phyloP scores from a whole-genome alignment of 2,797 vertebrate species.

The Ctenosaura bakeri region DNA sequence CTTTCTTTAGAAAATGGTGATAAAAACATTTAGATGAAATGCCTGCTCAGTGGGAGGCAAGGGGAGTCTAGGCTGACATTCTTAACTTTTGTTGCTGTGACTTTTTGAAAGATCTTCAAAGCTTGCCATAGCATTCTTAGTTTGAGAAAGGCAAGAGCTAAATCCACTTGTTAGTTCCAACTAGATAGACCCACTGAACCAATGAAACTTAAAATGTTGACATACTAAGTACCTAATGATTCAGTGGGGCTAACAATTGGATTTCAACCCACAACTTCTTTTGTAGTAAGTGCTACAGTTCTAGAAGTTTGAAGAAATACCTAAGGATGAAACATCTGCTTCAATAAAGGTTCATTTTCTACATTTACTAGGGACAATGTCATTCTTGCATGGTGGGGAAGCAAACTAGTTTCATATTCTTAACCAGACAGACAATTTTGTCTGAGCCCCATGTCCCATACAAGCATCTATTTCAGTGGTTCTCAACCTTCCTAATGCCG shows the following conservation, averaged over 20 bases:
- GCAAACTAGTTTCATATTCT: background rate
- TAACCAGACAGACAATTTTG: slow-evolving; percentile 3
- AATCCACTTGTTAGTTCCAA: background rate
- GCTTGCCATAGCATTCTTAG: background rate
- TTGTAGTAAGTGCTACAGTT: background rate
- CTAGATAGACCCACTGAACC: background rate
- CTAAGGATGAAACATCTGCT: background rate
- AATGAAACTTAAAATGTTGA: background rate
- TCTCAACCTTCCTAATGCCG: too few species aligned
- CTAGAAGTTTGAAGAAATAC: background rate
- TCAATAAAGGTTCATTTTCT: background rate
- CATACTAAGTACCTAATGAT: too few species aligned
- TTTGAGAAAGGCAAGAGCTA: background rate
- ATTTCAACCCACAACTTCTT: too few species aligned
- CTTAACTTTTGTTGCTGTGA: background rate
- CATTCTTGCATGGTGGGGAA: background rate
- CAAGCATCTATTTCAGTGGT: background rate
- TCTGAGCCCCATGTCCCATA: background rate
- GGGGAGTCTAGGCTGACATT: slow-evolving; percentile 29
- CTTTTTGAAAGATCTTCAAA: background rate
- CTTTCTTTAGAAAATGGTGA: slow-evolving; percentile 38
- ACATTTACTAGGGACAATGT: background rate
- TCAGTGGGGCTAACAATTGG: too few species aligned
- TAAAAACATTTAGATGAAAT: background rate
- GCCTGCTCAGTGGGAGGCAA: background rate